Conservation (phyloP, 2,113 vertebrate species). For the Apaloderma vittatum region DNA sequence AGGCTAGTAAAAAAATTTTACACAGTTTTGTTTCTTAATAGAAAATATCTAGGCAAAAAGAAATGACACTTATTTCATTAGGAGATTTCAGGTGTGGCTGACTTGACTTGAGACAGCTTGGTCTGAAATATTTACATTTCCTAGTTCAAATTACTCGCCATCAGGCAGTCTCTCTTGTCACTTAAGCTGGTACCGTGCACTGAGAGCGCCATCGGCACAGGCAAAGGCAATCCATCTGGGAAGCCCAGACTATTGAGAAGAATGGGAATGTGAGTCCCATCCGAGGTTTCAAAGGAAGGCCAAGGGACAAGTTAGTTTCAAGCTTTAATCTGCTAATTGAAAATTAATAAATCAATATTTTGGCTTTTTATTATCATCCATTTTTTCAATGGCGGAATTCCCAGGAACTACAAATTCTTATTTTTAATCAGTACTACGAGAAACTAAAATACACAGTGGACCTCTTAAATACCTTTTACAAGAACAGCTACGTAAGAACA, state of each 20-base stretch:
- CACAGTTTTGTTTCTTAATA: not conserved
- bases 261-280: fast-evolving
- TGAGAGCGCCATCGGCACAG: not conserved
- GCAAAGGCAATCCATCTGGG: not conserved
- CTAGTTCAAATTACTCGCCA: not conserved
- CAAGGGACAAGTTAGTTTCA: not conserved
- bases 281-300: not conserved
- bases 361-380: not conserved
- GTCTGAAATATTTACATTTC: not conserved
- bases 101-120: not conserved
- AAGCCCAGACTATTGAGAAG: not conserved
- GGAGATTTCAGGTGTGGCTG: not conserved
- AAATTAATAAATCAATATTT: not conserved
- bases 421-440: not conserved
- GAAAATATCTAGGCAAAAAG: not conserved
- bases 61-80: not conserved
- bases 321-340: not conserved
- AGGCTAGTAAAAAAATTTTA: not conserved
- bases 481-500: not conserved
- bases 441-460: not conserved
- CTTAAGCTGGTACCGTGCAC: not conserved
- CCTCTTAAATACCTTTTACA: not conserved
- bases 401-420: not conserved
- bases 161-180: not conserved
- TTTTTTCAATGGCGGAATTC: not conserved